phyloP scores from a whole-genome alignment of 1,140 invertebrate species.

The Xylocopa sonorina region DNA sequence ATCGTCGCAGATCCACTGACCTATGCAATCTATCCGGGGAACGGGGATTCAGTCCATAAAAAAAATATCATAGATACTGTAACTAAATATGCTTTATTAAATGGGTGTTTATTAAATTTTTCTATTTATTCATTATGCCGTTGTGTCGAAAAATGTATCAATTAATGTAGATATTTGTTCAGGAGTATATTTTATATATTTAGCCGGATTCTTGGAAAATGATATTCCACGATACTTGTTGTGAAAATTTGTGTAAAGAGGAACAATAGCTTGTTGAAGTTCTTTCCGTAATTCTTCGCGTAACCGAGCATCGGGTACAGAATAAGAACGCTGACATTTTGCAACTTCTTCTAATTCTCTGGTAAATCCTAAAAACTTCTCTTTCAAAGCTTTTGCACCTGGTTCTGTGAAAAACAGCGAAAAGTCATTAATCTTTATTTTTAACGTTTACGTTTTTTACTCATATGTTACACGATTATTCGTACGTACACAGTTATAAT shows the following conservation, averaged over 20 bases:
- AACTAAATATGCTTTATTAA: slow-evolving; percentile 82
- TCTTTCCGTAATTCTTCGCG: slow-evolving; percentile 84
- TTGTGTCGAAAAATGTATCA: slow-evolving; percentile 93
- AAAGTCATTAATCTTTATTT: background rate
- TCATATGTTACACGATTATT: slow-evolving; percentile 25
- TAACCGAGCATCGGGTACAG: slow-evolving; percentile 95
- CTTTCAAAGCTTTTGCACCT: slow-evolving; percentile 91
- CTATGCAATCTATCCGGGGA: slow-evolving; percentile 63
- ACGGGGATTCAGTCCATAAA: slow-evolving; percentile 61
- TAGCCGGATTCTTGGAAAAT: slow-evolving; percentile 96
- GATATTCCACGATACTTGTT: slow-evolving; percentile 84
- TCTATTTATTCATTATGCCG: slow-evolving; percentile 80
- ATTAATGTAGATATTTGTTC: slow-evolving; percentile 90
- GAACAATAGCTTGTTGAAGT: slow-evolving; percentile 84
- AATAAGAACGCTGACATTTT: slow-evolving; percentile 93
- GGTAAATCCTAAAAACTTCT: slow-evolving; percentile 94
- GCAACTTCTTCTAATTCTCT: slow-evolving; percentile 96
- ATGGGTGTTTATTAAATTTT: slow-evolving; percentile 81
- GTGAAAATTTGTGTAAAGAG: slow-evolving; percentile 91
- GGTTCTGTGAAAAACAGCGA: slow-evolving; percentile 76
- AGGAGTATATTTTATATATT: slow-evolving; percentile 96
- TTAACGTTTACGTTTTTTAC: background rate
- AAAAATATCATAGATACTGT: slow-evolving; percentile 76
- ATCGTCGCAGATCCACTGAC: slow-evolving; percentile 53
- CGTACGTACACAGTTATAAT: slow-evolving; percentile 15